Percentiles rank a stretch among this genome's conserved stretches.
These are phyloP conservation scores for Scolopax bukidnonensis DNA, from an alignment of 2,797 vertebrate genomes.

Conservation along the genomic window DNA sequence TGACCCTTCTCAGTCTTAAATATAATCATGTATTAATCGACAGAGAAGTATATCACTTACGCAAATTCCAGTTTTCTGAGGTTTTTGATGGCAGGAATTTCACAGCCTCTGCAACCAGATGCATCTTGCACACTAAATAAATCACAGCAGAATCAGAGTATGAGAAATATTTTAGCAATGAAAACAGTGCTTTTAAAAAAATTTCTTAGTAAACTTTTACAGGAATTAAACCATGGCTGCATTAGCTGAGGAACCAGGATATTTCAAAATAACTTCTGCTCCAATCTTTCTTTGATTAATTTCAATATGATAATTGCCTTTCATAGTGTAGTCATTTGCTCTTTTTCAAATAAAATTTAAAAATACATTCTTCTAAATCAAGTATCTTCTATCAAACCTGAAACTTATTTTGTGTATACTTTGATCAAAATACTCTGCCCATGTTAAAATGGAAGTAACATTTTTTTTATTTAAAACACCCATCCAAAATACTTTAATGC, in stretches of 20 bases:
- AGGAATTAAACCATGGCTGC: background rate
- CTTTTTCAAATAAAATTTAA: background rate
- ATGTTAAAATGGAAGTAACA: background rate
- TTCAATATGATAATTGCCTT: background rate
- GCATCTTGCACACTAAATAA: conserved; percentile 57
- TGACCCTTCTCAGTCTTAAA: background rate
- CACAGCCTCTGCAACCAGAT: conserved; percentile 45
- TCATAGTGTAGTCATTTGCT: background rate
- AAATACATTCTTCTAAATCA: background rate
- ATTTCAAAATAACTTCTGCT: background rate
- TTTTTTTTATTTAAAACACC: background rate
- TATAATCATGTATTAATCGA: background rate
- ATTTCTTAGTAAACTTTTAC: background rate
- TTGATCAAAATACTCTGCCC: background rate
- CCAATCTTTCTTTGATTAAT: background rate
- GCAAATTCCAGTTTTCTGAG: conserved; percentile 88
- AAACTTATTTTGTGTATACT: background rate
- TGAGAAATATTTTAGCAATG: background rate
- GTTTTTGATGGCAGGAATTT: conserved; percentile 85
- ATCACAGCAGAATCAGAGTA: background rate
- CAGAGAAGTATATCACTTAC: conserved; percentile 77
- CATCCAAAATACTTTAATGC: background rate
- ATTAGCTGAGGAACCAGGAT: background rate
- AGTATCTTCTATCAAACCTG: background rate
- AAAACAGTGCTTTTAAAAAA: background rate